Evolutionary conservation across 2,888 invertebrate species (phyloP), one percentile per base, ranked within the genome.

Genomic region (Calliphora vomitoria): DNA sequence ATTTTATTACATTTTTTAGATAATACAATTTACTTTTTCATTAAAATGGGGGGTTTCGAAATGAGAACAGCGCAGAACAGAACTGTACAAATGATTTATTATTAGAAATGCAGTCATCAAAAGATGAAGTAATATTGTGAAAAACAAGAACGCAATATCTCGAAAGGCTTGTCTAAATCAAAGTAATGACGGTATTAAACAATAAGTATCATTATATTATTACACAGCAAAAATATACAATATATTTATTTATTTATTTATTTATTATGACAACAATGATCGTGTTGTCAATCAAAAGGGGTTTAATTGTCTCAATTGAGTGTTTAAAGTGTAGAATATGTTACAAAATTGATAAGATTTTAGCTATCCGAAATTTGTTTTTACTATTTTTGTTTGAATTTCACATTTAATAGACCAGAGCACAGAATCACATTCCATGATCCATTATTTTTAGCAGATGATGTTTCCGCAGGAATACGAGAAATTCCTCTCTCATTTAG

Each of bases 11-110:
- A 74, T 53, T 31, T 82, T 82, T 44, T 41, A 58, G 82, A 75
- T 75, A 75, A 82, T 60, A 72, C 53, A 55, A 71, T 83, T 76
- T 83, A 62, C 44, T 78, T 83, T 58, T 50, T 41, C 10, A 82
- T 53, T 50, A 60, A 76, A 60, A 44, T 64, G 71, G 76, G 31
- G 1, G n/a, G 58, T 82, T 68, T 82, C 35, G 35, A 69, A 62
- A 41, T 64, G 53, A 13, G n/a, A 41, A 60, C 18, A n/a, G n/a
- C n/a, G 47, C 13, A n/a, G 11, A 62, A 62, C 31, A 15, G 53
- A 20, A 20, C 10, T 44, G 68, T 41, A 81, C 41, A 69, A 81
- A 31, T 53, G 10, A 13, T 68, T 47, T 47, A 41, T 38, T 64
- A 35, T 64, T 64, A 41, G 20, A 68, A 66, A 44, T 66, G 44